Percentiles rank a stretch among this genome's conserved stretches.
phyloP scores from a whole-genome alignment of 2,888 invertebrate genomes.

The Micoletzkya japonica region DNA sequence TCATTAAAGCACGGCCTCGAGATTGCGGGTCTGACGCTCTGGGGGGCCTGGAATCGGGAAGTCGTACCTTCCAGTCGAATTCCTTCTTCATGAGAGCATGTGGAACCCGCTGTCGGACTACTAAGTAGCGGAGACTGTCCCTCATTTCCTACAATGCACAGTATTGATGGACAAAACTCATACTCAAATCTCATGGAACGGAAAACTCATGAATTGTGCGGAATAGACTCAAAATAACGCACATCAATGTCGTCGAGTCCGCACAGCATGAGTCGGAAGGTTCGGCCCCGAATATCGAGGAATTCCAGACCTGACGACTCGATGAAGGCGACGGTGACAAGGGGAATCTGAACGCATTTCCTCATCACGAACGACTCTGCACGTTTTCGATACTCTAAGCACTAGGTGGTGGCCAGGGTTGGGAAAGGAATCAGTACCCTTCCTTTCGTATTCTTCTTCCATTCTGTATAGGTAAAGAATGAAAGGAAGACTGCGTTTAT shows the following conservation, averaged over 20 bases:
- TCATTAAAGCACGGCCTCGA: too few species aligned
- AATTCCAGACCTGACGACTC: conserved; percentile 21
- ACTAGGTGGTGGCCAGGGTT: too few species aligned
- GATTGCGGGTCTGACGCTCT: too few species aligned
- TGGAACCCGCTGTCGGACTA: conserved; percentile 55
- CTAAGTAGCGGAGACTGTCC: conserved; percentile 54
- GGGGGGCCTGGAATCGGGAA: too few species aligned
- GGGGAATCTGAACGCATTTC: conserved; percentile 22
- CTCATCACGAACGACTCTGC: too few species aligned
- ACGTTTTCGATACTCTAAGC: too few species aligned
- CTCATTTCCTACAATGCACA: conserved; percentile 40
- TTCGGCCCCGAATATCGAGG: conserved; percentile 23
- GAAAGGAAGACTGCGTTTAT: too few species aligned
- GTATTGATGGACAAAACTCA: background rate
- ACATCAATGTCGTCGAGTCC: conserved; percentile 26
- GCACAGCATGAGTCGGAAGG: conserved; percentile 22
- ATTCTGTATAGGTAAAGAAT: too few species aligned
- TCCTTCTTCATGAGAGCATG: conserved; percentile 50
- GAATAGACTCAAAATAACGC: background rate
- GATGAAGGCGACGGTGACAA: conserved; percentile 10
- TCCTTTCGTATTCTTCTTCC: background rate
- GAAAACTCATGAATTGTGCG: background rate
- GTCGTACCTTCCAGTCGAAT: conserved; percentile 52
- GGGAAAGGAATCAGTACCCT: background rate
- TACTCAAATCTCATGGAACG: background rate